Conservation (phyloP, 2,113 vertebrate genomes). For the Sphyrna mokarran region DNA sequence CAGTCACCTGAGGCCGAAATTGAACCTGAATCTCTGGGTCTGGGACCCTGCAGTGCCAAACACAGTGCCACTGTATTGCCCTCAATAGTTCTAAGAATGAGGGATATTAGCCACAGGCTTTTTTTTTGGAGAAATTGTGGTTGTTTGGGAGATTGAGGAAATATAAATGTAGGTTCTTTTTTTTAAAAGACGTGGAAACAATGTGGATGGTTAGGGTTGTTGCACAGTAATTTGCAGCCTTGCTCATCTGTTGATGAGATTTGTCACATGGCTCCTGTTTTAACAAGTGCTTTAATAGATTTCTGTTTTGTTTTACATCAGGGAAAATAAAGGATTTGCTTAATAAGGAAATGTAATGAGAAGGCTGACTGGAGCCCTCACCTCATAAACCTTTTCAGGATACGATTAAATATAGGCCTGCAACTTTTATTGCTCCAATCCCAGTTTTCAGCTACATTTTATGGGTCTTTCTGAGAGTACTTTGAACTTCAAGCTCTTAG, state of each 20-base stretch:
- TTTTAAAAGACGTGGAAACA: background rate
- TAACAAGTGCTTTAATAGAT: background rate
- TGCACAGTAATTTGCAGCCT: background rate
- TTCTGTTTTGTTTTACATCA: background rate
- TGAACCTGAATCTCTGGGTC: too few relatives aligned
- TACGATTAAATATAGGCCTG: background rate
- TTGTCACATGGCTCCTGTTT: background rate
- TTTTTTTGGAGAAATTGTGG: too few relatives aligned
- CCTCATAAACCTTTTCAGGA: background rate
- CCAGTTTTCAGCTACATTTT: background rate
- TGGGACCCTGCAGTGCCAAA: too few relatives aligned
- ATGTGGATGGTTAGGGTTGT: background rate
- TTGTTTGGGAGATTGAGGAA: too few relatives aligned
- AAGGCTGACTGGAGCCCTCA: background rate
- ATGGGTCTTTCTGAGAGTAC: background rate
- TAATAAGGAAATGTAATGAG: background rate
- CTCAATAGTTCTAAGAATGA: too few relatives aligned
- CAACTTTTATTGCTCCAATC: background rate
- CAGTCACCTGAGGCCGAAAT: too few relatives aligned
- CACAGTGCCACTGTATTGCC: too few relatives aligned
- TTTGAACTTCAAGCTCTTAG: slow-evolving; percentile 11
- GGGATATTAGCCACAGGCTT: background rate
- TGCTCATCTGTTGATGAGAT: background rate
- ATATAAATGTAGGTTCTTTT: background rate
- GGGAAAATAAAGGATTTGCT: slow-evolving; percentile 18